Evolutionary conservation across 2,888 invertebrate species (phyloP), one percentile per base, ranked within the genome.

Genomic region (Drosophila ezoana): DNA sequence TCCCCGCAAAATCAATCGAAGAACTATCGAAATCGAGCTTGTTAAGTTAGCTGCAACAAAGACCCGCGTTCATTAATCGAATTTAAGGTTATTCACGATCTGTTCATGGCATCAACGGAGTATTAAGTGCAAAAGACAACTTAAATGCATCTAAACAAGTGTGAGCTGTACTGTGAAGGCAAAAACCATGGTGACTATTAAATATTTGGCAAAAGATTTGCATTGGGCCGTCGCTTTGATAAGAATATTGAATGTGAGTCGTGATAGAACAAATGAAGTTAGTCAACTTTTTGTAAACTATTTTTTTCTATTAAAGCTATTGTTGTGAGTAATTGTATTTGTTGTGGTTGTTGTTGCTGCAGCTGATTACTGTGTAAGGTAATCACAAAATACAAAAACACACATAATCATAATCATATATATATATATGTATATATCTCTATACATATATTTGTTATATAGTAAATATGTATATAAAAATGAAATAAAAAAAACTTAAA

Each of bases 381-480:
- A 71, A 71, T 71, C 53, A 44, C 45, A 72, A 59, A 64, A 59
- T 54, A 43, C 54, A 67, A 69, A 69, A 54, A 70, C 49, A 58
- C 62, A 61, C 44, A 37, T 11, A 60, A 66, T 37, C 40, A 18
- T 18, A 18, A 44, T 54, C 32, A 35, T 23, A 44, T 49, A 18
- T 45, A 20, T 44, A 48, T 40, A 13, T n/a, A 57, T 38, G 23
- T 23, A 28, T 38, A 52, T 3, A 37, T n/a, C 1, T 32, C 20
- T 9, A 43, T 4, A 35, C 0, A 16, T 40, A 40, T 28, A 2
- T 28, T 8, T 28, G 23, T 1, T 16, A 8, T 23, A n/a, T 18
- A 35, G 28, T 1, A 14, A 18, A 32, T 51, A 44, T 40, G 6
- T 11, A 53, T 45, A 52, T 11, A 13, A 18, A 48, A 37, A 18